These are phyloP conservation scores for Oscarella lobularis DNA, from an alignment of 37 sponge, comb jelly and placozoan species.

Conservation along the genomic window DNA sequence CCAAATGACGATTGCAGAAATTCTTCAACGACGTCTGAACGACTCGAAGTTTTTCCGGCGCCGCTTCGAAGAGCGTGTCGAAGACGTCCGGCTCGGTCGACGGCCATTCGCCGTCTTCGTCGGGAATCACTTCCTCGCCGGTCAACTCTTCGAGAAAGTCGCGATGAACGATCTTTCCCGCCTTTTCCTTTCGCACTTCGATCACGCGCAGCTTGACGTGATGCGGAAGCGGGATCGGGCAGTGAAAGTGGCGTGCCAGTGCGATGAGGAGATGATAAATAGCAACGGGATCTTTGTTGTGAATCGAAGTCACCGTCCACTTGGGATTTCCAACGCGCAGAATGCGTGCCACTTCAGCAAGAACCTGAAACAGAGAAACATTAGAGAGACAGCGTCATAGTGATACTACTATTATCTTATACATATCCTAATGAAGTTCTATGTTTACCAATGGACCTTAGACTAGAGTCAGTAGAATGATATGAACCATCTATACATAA, in stretches of 20 bases:
- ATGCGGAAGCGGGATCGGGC: constrained; percentile 50
- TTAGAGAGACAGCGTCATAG: neutral
- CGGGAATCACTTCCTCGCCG: constrained; percentile 1
- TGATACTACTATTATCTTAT: too few relatives aligned
- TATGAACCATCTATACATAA: neutral
- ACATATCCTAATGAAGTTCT: too few relatives aligned
- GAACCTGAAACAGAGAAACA: neutral
- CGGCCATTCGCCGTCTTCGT: constrained; percentile 1
- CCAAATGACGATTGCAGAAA: constrained; percentile 27
- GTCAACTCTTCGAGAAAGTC: constrained; percentile 1
- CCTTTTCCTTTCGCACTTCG: neutral
- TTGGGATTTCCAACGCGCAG: constrained; percentile 8
- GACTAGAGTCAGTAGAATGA: too few relatives aligned
- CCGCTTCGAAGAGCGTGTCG: constrained; percentile 86
- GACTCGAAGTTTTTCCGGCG: constrained; percentile 76
- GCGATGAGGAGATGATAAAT: constrained; percentile 85
- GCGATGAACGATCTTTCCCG: neutral
- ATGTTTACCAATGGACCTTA: too few relatives aligned
- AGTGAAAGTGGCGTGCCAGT: constrained; percentile 70
- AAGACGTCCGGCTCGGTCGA: constrained; percentile 79
- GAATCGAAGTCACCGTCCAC: constrained; percentile 51
- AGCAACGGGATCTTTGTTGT: constrained; percentile 69
- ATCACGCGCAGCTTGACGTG: constrained; percentile 34
- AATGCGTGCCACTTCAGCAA: constrained; percentile 7
- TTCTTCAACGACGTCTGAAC: constrained; percentile 54